A percentile compares a stretch with the other conserved stretches of the same genome.
Conservation (phyloP, 1,140 invertebrate species). For the Mamestra configurata region DNA sequence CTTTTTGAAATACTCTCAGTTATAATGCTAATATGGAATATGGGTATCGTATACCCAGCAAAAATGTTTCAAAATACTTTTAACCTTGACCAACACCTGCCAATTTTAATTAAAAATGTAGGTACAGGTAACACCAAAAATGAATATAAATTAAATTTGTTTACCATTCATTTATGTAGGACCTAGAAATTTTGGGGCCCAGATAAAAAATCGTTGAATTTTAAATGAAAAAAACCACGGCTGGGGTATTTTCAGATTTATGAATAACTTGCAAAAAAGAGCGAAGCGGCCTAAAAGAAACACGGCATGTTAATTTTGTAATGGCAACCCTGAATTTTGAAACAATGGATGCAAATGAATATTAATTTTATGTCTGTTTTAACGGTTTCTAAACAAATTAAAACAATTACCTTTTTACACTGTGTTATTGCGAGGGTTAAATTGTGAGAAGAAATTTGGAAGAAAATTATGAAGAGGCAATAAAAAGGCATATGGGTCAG, state of each 20-base stretch:
- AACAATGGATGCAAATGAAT: neutral
- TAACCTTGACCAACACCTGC: neutral
- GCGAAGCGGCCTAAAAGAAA: neutral
- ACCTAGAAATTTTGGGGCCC: neutral
- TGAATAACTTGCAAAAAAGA: neutral
- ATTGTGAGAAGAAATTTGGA: no score
- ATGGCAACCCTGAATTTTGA: conserved; percentile 2
- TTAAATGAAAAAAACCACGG: conserved; percentile 1
- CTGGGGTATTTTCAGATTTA: neutral
- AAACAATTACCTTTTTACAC: no score
- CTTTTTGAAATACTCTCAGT: no score
- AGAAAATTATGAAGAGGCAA: no score
- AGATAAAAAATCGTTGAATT: conserved; percentile 24
- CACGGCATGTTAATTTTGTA: conserved; percentile 2
- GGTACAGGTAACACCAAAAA: conserved; percentile 1
- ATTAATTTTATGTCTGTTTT: neutral
- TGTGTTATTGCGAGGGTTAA: no score
- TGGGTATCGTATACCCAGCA: neutral
- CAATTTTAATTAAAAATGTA: neutral
- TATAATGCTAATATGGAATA: no score
- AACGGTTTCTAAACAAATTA: neutral
- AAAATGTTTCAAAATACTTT: neutral
- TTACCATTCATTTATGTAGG: conserved; percentile 33
- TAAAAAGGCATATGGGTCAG: no score
- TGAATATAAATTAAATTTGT: conserved; percentile 30